A percentile compares a stretch with the other conserved stretches of the same genome.
Evolutionary conservation across 2,797 vertebrate species (phyloP).

Genomic region (Gephyroberyx darwinii): DNA sequence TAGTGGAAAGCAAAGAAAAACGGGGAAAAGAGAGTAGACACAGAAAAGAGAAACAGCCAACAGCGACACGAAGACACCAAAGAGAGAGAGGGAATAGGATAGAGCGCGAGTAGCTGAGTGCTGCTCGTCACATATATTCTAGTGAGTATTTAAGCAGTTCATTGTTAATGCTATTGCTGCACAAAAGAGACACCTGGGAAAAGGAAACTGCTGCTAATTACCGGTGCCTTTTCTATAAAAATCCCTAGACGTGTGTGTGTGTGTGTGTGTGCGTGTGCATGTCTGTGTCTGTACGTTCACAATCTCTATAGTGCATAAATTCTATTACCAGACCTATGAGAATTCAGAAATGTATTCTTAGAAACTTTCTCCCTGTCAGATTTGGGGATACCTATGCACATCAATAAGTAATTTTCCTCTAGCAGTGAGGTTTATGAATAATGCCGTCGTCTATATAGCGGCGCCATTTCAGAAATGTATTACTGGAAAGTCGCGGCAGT

Average conservation of each 20-base stretch:
- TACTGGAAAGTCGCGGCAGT: constrained; percentile 45
- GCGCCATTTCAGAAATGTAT: constrained; percentile 52
- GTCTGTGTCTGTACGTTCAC: no score
- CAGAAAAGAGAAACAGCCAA: constrained; percentile 16
- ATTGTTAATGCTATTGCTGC: constrained; percentile 12
- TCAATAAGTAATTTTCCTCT: constrained; percentile 64
- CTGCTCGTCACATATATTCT: constrained; percentile 26
- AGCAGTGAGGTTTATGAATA: constrained; percentile 67
- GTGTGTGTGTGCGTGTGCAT: no score
- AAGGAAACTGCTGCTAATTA: constrained; percentile 52
- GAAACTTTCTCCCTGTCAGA: constrained; percentile 52
- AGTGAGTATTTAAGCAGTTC: constrained; percentile 18
- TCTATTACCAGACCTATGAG: constrained; percentile 7
- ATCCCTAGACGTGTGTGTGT: not conserved
- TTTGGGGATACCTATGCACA: constrained; percentile 59
- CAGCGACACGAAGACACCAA: not conserved
- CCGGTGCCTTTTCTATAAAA: constrained; percentile 27
- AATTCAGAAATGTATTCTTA: constrained; percentile 17
- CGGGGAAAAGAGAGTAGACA: not conserved
- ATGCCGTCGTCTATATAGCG: constrained; percentile 60
- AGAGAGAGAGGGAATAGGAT: not conserved
- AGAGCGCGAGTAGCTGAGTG: constrained; percentile 19
- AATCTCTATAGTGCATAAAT: constrained; percentile 9
- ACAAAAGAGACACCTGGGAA: constrained; percentile 27
- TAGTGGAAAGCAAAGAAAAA: not conserved